A percentile compares a stretch with the other conserved stretches of the same genome.
Evolutionary conservation across 2,888 invertebrate genomes (phyloP).

Genomic region (Drosophila diplacantha): DNA sequence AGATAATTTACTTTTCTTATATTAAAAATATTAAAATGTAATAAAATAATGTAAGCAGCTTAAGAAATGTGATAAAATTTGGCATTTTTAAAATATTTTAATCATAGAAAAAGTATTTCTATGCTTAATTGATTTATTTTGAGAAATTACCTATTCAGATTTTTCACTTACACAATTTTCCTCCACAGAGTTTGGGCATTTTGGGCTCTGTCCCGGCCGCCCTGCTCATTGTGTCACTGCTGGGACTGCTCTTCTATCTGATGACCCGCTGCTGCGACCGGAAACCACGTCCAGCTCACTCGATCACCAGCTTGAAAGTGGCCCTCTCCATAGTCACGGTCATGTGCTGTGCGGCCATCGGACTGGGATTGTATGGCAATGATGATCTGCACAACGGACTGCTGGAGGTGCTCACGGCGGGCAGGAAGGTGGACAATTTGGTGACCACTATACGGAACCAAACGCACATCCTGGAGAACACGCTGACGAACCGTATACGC

Average conservation of each 20-base stretch:
- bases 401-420: conserved; percentile 87
- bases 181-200: conserved; percentile 90
- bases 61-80: no score
- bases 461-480: conserved; percentile 87
- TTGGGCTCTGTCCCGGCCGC: conserved; percentile 95
- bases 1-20: no score
- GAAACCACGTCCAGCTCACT: conserved; percentile 91
- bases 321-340: conserved; percentile 89
- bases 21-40: not conserved
- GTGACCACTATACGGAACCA: conserved; percentile 89
- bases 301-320: conserved; percentile 91
- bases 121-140: not conserved
- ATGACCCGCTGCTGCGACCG: conserved; percentile 97
- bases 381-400: conserved; percentile 95
- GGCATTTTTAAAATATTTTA: not conserved
- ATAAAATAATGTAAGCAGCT: not conserved
- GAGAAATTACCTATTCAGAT: not conserved
- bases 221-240: conserved; percentile 92
- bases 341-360: conserved; percentile 92
- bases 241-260: conserved; percentile 93
- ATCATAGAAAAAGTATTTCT: not conserved
- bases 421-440: conserved; percentile 88
- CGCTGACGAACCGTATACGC: conserved; percentile 84
- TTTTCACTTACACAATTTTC: not conserved
- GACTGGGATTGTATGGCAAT: conserved; percentile 94